Evolutionary conservation across 1,140 invertebrate genomes (phyloP).

Genomic region (Bombus superbus): DNA sequence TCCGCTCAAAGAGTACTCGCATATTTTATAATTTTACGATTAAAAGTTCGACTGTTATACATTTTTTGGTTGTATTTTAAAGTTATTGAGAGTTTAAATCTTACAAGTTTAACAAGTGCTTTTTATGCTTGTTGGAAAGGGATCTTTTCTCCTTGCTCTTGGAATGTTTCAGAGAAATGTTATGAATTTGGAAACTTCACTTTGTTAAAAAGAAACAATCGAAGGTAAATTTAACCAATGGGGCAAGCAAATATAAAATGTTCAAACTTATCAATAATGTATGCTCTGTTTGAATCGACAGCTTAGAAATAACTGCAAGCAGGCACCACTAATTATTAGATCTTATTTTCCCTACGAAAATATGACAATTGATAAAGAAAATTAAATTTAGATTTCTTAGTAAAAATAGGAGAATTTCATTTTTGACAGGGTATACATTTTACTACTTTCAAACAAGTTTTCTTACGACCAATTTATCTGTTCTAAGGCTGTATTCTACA

Average conservation of each 20-base stretch:
- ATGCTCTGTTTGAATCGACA: too few relatives aligned
- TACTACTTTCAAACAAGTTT: not conserved
- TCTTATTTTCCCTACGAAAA: too few relatives aligned
- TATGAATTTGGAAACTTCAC: not conserved
- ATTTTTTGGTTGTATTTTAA: not conserved
- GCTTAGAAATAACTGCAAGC: too few relatives aligned
- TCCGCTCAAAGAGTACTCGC: not conserved
- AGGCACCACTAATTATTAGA: too few relatives aligned
- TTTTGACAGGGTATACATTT: not conserved
- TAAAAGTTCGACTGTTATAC: not conserved
- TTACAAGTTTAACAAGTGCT: not conserved
- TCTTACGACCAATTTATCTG: not conserved
- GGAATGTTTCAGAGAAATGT: not conserved
- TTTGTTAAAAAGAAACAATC: not conserved
- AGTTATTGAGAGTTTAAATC: not conserved
- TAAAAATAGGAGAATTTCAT: not conserved
- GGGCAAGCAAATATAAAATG: too few relatives aligned
- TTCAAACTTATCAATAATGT: too few relatives aligned
- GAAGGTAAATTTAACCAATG: not conserved
- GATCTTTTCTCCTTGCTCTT: not conserved
- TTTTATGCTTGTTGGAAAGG: not conserved
- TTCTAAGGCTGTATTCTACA: not conserved
- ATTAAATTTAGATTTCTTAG: not conserved
- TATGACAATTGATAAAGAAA: too few relatives aligned
- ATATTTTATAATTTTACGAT: not conserved